Percentiles rank a stretch among this genome's conserved stretches.
Evolutionary conservation across 2,113 vertebrate genomes (phyloP).

Genomic region (Hemiprocne comata): DNA sequence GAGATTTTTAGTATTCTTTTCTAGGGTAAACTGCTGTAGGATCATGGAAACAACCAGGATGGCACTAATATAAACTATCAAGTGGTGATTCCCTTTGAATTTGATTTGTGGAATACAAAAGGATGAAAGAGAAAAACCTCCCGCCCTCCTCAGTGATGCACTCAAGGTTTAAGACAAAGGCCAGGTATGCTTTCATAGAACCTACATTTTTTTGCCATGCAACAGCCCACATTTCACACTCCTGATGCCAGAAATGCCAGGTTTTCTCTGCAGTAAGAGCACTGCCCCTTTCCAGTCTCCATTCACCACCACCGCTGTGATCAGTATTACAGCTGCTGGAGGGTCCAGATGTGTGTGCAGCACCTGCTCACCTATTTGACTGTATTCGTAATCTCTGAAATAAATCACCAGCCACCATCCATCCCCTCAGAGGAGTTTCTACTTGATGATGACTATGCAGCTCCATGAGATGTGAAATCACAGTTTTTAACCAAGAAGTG

Average conservation of each 20-base stretch:
- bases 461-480: not conserved
- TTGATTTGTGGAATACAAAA: not conserved
- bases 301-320: not conserved
- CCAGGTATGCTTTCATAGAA: not conserved
- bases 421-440: not conserved
- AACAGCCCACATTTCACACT: not conserved
- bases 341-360: not conserved
- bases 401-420: not conserved
- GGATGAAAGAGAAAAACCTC: not conserved
- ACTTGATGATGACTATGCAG: not conserved
- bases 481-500: not conserved
- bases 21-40: not conserved
- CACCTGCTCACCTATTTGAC: not conserved
- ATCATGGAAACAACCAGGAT: not conserved
- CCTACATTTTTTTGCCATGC: not conserved
- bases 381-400: not conserved
- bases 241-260: not conserved
- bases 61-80: fast-evolving
- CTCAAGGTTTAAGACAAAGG: not conserved
- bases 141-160: not conserved
- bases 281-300: not conserved
- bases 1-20: not conserved
- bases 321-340: not conserved
- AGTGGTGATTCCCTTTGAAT: not conserved
- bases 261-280: not conserved